Percentiles rank a stretch among this genome's conserved stretches.
These are phyloP conservation scores for Botia almorhae DNA, from an alignment of 2,797 vertebrate species.

Conservation along the genomic window DNA sequence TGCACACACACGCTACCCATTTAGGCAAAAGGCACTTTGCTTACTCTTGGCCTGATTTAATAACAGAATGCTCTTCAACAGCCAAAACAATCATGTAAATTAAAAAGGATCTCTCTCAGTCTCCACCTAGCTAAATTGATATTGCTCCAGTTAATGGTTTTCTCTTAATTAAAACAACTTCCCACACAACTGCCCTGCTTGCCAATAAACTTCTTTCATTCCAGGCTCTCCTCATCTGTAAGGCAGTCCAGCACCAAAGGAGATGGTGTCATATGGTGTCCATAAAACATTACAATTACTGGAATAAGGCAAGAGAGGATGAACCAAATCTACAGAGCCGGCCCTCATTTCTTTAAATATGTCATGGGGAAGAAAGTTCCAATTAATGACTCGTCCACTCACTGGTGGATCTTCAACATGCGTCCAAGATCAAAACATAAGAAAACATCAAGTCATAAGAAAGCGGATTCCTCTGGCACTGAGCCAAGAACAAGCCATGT, in stretches of 20 bases:
- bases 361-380: slow-evolving; percentile 8
- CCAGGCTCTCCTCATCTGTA: slow-evolving; percentile 25
- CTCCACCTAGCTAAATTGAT: slow-evolving; percentile 47
- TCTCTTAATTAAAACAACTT: slow-evolving; percentile 51
- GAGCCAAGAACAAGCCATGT: slow-evolving; percentile 49
- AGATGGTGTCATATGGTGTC: slow-evolving; percentile 43
- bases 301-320: slow-evolving; percentile 21
- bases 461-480: slow-evolving; percentile 47
- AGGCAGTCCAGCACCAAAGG: slow-evolving; percentile 22
- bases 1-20: background rate
- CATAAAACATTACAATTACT: slow-evolving; percentile 34
- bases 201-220: slow-evolving; percentile 52
- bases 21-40: slow-evolving; percentile 8
- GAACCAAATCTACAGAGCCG: slow-evolving; percentile 14
- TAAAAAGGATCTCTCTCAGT: slow-evolving; percentile 28
- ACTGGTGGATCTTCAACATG: background rate
- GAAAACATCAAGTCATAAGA: slow-evolving; percentile 67
- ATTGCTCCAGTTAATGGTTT: slow-evolving; percentile 12
- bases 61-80: slow-evolving; percentile 16
- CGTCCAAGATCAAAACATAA: slow-evolving; percentile 53
- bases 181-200: slow-evolving; percentile 7
- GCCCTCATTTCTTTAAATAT: slow-evolving; percentile 43
- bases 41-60: slow-evolving; percentile 26
- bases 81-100: slow-evolving; percentile 49
- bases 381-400: slow-evolving; percentile 40